These are phyloP conservation scores for Ellobius talpinus DNA, from an alignment of 2,113 vertebrate genomes.

Conservation along the genomic window DNA sequence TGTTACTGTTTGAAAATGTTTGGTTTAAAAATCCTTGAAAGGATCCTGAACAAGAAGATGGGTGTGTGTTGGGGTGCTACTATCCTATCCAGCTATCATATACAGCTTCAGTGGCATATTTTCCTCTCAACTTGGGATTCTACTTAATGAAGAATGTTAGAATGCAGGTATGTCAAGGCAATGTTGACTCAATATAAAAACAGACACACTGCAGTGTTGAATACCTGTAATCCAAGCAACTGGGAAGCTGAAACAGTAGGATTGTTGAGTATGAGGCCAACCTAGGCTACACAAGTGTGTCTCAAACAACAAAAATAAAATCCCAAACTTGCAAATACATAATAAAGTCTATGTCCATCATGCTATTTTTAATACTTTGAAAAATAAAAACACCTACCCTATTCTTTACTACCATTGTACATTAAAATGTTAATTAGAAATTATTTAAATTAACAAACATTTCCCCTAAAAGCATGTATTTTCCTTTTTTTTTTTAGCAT, in stretches of 20 bases:
- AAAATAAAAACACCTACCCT: neutral
- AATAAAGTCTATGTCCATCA: neutral
- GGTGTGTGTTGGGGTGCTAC: too few relatives aligned
- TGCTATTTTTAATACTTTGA: neutral
- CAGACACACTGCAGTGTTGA: neutral
- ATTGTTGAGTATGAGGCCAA: neutral
- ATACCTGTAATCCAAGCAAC: too few relatives aligned
- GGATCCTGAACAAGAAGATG: neutral
- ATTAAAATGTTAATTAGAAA: neutral
- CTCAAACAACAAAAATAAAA: neutral
- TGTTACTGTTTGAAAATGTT: neutral
- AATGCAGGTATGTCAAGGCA: neutral
- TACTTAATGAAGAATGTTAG: neutral
- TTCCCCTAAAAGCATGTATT: neutral
- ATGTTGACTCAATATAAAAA: neutral
- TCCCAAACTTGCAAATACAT: neutral
- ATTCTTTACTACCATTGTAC: neutral
- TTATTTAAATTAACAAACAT: slow-evolving; percentile 9
- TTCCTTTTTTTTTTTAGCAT: too few relatives aligned
- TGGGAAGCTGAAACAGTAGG: neutral
- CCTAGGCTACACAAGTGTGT: neutral
- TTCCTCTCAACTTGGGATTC: neutral
- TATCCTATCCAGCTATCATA: neutral
- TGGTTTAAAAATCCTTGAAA: neutral
- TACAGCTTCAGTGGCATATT: neutral